Conservation (phyloP, 2,113 vertebrate genomes). For the Syngnathoides biaculeatus region DNA sequence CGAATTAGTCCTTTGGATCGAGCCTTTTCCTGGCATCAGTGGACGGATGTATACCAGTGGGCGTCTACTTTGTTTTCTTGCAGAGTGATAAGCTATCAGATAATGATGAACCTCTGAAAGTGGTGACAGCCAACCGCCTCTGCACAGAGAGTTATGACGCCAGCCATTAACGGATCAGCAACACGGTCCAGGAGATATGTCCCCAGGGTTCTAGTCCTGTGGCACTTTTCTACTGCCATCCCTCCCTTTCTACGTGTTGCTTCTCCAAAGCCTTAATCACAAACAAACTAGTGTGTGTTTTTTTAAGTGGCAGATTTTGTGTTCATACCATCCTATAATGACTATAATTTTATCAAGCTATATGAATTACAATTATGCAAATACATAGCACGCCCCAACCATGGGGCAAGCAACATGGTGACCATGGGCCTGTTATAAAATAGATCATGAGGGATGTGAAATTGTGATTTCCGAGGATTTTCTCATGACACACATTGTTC, state of each 20-base stretch:
- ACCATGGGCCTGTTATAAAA: too few relatives aligned
- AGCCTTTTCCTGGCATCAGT: slow-evolving; percentile 33
- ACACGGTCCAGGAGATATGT: slow-evolving; percentile 57
- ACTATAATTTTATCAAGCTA: not conserved
- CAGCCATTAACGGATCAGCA: slow-evolving; percentile 58
- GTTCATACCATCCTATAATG: too few relatives aligned
- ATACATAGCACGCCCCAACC: not conserved
- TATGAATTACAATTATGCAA: not conserved
- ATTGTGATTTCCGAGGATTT: too few relatives aligned
- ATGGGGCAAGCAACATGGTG: too few relatives aligned
- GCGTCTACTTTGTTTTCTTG: slow-evolving; percentile 60
- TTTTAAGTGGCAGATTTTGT: too few relatives aligned
- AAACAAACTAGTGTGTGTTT: not conserved
- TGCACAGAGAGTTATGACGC: slow-evolving; percentile 58
- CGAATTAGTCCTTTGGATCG: slow-evolving; percentile 37
- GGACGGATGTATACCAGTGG: slow-evolving; percentile 56
- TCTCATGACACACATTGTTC: too few relatives aligned
- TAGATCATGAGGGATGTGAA: too few relatives aligned
- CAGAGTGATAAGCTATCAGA: slow-evolving; percentile 65
- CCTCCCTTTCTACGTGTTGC: slow-evolving; percentile 14
- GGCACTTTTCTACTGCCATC: slow-evolving; percentile 16
- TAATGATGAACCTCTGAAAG: slow-evolving; percentile 73
- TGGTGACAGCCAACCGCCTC: slow-evolving; percentile 52
- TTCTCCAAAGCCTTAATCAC: slow-evolving; percentile 10
- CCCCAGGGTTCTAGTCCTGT: slow-evolving; percentile 38